A percentile compares a stretch with the other conserved stretches of the same genome.
phyloP scores from a whole-genome alignment of 2,113 vertebrate genomes.

The Melanotaenia duboulayi region DNA sequence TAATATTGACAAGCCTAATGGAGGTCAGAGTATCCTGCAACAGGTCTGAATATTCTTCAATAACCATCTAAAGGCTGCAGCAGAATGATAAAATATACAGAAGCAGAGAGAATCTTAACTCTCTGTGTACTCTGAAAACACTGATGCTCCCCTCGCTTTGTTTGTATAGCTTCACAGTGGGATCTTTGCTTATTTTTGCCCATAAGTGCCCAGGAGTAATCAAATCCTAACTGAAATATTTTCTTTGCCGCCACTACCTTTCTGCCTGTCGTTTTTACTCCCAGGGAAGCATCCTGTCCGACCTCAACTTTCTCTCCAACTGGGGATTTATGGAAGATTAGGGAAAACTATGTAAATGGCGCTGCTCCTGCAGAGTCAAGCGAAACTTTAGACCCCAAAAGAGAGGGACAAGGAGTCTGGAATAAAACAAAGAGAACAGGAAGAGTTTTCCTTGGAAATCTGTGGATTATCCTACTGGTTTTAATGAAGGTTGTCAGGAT shows the following conservation, averaged over 20 bases:
- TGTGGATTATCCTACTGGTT: constrained; percentile 71
- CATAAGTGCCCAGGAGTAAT: constrained; percentile 76
- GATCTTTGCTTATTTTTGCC: constrained; percentile 74
- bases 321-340: constrained; percentile 73
- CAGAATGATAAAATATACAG: constrained; percentile 64
- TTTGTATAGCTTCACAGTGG: constrained; percentile 73
- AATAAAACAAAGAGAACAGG: constrained; percentile 14
- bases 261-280: constrained; percentile 57
- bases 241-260: constrained; percentile 65
- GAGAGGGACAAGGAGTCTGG: constrained; percentile 39
- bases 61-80: constrained; percentile 45
- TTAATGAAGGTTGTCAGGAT: constrained; percentile 75
- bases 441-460: constrained; percentile 67
- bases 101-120: constrained; percentile 55
- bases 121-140: constrained; percentile 75
- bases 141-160: constrained; percentile 65
- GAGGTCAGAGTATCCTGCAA: constrained; percentile 51
- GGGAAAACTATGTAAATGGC: constrained; percentile 79
- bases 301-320: constrained; percentile 41
- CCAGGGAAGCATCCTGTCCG: constrained; percentile 45
- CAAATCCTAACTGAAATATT: constrained; percentile 80
- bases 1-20: constrained; percentile 64
- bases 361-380: constrained; percentile 59
- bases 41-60: constrained; percentile 57
- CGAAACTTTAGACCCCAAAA: constrained; percentile 54